Base-by-base conservation (phyloP, 2,888 invertebrate genomes). In the Phlogophora meticulosa region DNA sequence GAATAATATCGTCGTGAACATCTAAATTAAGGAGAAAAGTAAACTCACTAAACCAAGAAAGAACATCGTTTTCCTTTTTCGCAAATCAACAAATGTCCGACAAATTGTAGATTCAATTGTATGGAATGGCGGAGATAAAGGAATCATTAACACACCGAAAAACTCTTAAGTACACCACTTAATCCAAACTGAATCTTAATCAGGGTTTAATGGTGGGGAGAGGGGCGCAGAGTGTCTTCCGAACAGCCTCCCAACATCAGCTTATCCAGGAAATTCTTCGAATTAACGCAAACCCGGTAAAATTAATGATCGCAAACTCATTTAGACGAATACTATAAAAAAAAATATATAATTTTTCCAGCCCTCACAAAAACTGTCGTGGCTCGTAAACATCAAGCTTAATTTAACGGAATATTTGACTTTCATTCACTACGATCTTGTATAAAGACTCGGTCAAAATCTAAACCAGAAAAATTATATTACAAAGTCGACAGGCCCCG, bases 171-270 rank as follows among this genome's bases (percentile, higher is more conserved):
- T 85, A 86, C 82, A 75, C 82, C 83, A 85, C 87, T 86, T 89
- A 91, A 92, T 91, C 89, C 88, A 72, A 78, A 77, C 84, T 67
- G 90, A 91, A 90, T 92, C 82, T 89, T 92, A 91, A 93, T 88
- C 88, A 91, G 88, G 68, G 76, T 85, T 86, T 90, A 89, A 91
- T 88, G 88, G 80, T 68, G 73, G 72, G 75, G 83, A 53, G 84
- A 78, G 81, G 75, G 68, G 53, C 66, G 76, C 74, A 65, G 77
- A 88, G 84, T 81, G 78, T 78, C 71, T 78, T 78, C 65, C 48
- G 48, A 76, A 76, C 74, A 58, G 48, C 51, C 52, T 46, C 51
- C 60, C 72, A 62, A 72, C 72, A 81, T 72, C 73, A 74, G 65
- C 67, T 65, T 66, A 66, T 71, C 65, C 62, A 46, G 69, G 61